Conservation (phyloP, 2,888 invertebrate species). For the Drosophila picticornis region DNA sequence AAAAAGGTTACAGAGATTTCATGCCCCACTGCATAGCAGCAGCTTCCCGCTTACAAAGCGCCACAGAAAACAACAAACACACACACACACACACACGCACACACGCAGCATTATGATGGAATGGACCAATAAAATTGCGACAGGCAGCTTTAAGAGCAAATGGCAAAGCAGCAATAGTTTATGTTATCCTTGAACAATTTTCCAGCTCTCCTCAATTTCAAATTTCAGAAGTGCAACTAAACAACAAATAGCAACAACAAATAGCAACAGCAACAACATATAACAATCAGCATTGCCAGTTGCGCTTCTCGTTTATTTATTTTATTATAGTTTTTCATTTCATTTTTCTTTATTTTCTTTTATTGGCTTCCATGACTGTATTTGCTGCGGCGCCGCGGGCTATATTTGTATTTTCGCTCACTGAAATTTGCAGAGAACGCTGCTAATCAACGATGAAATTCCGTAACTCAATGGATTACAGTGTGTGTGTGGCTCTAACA, state of each 20-base stretch:
- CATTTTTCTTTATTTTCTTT: not conserved
- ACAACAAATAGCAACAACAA: slow-evolving; percentile 14
- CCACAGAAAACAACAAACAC: slow-evolving; percentile 10
- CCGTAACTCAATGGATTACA: slow-evolving; percentile 13
- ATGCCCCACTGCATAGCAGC: slow-evolving; percentile 60
- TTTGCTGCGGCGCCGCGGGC: slow-evolving; percentile 47
- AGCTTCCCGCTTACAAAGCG: slow-evolving; percentile 44
- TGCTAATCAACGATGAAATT: slow-evolving; percentile 69
- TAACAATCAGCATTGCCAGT: slow-evolving; percentile 10
- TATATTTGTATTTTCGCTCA: slow-evolving; percentile 20
- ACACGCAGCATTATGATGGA: slow-evolving; percentile 17
- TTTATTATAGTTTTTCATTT: not conserved
- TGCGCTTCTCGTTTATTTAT: slow-evolving; percentile 42
- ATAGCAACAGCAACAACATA: slow-evolving; percentile 14
- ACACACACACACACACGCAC: not conserved
- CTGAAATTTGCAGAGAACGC: slow-evolving; percentile 43
- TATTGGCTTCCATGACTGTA: slow-evolving; percentile 45
- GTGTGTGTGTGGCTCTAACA: slow-evolving; percentile 22
- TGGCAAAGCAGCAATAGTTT: slow-evolving; percentile 25
- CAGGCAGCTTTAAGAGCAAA: slow-evolving; percentile 28
- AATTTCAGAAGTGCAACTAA: slow-evolving; percentile 51
- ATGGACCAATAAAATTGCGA: slow-evolving; percentile 31
- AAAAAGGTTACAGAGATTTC: slow-evolving; percentile 74
- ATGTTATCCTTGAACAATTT: slow-evolving; percentile 55
- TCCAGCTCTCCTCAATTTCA: slow-evolving; percentile 54